Percentiles rank a stretch among this genome's conserved stretches.
phyloP scores from a whole-genome alignment of 2,888 invertebrate genomes.

The Drosophila multiciliata region DNA sequence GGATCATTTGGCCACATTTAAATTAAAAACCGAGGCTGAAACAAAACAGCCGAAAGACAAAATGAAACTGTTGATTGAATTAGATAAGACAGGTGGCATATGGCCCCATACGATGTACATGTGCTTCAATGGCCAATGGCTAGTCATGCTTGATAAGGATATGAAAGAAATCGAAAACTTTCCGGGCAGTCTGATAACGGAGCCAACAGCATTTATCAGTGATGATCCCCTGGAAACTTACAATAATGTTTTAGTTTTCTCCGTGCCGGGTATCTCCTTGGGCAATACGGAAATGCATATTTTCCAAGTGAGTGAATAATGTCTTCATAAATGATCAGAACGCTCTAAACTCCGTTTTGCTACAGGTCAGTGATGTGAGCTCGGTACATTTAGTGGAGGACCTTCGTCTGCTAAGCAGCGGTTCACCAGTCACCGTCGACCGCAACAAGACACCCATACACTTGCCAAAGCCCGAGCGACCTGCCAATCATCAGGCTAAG shows the following conservation, averaged over 20 bases:
- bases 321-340: not conserved
- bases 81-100: slow-evolving; percentile 97
- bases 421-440: slow-evolving; percentile 86
- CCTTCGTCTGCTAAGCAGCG: slow-evolving; percentile 88
- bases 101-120: slow-evolving; percentile 99
- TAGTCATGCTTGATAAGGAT: slow-evolving; percentile 96
- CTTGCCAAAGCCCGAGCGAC: slow-evolving; percentile 65
- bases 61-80: slow-evolving; percentile 94
- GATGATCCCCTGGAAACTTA: slow-evolving; percentile 98
- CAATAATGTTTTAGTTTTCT: slow-evolving; percentile 99
- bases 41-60: slow-evolving; percentile 95
- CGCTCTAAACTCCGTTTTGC: not conserved
- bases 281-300: slow-evolving; percentile 98
- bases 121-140: slow-evolving; percentile 93
- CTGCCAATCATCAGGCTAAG: slow-evolving; percentile 63
- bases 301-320: slow-evolving; percentile 88
- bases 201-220: slow-evolving; percentile 98
- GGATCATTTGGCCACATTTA: slow-evolving; percentile 99
- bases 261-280: slow-evolving; percentile 90
- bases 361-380: slow-evolving; percentile 90
- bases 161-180: slow-evolving; percentile 98
- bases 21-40: slow-evolving; percentile 94
- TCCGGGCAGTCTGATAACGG: slow-evolving; percentile 95
- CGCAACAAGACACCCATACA: slow-evolving; percentile 81
- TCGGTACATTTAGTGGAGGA: slow-evolving; percentile 94